phyloP scores from a whole-genome alignment of 1,140 invertebrate species.

The Drosophila quadrilineata region DNA sequence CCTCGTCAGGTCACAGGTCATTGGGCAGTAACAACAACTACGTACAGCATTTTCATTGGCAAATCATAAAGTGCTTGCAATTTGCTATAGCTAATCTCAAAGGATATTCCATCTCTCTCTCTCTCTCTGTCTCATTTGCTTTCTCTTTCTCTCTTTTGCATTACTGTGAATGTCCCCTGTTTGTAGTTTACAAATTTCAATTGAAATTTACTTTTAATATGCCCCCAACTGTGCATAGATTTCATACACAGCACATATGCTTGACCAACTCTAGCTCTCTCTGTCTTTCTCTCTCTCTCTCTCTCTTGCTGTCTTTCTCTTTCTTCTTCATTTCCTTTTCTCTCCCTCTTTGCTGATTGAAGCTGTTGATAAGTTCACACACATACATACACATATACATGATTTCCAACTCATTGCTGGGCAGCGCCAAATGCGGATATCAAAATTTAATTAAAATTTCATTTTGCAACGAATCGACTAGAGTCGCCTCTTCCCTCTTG shows the following conservation, averaged over 20 bases:
- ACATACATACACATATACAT: constrained; percentile 55
- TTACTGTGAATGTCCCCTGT: constrained; percentile 45
- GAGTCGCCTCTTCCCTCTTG: background rate
- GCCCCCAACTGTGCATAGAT: constrained; percentile 52
- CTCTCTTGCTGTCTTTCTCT: no score
- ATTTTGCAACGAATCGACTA: constrained; percentile 68
- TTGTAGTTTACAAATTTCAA: constrained; percentile 53
- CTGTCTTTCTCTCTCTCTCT: background rate
- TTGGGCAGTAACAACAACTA: constrained; percentile 27
- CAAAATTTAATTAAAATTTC: constrained; percentile 80
- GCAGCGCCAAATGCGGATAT: constrained; percentile 56
- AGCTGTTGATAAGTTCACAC: constrained; percentile 35
- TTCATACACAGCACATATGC: no score
- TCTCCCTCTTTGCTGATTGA: no score
- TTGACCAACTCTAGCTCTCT: background rate
- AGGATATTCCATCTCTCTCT: constrained; percentile 28
- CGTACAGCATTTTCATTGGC: no score
- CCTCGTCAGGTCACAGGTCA: constrained; percentile 54
- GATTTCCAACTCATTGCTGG: constrained; percentile 65
- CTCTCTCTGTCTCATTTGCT: background rate
- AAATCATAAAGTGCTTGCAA: constrained; percentile 43
- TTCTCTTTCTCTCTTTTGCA: background rate
- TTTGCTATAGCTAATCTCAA: constrained; percentile 67
- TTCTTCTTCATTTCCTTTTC: no score
- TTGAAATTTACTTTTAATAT: constrained; percentile 76